Conservation (phyloP, 1,140 invertebrate species). For the Lepidurus apus region DNA sequence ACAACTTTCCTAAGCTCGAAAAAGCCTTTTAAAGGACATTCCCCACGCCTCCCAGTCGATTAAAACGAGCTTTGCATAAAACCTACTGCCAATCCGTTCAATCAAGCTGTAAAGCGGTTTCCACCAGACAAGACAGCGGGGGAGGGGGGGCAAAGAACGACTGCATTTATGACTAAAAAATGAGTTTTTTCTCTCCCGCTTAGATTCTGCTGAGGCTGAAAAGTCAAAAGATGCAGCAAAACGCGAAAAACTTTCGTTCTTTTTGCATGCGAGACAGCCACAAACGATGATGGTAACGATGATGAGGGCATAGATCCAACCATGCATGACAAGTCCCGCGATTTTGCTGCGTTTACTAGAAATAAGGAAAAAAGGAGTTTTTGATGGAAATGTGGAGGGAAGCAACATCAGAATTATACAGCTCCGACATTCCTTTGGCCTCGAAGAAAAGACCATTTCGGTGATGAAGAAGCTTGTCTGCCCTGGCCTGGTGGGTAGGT, state of each 20-base stretch:
- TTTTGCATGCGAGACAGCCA: neutral
- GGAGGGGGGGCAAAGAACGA: too few relatives aligned
- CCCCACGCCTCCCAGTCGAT: too few relatives aligned
- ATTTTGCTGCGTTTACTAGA: neutral
- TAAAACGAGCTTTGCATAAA: too few relatives aligned
- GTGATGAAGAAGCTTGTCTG: slow-evolving; percentile 15
- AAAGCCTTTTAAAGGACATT: too few relatives aligned
- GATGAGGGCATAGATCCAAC: neutral
- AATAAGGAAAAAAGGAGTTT: neutral
- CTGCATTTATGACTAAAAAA: neutral
- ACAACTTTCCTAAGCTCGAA: neutral
- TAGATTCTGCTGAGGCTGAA: neutral
- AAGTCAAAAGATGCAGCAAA: neutral
- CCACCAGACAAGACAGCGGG: too few relatives aligned
- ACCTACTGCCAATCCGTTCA: neutral
- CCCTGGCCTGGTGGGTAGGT: neutral
- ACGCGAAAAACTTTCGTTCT: neutral
- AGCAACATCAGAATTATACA: neutral
- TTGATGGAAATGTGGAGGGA: too few relatives aligned
- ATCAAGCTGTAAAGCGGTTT: slow-evolving; percentile 24
- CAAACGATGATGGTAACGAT: neutral
- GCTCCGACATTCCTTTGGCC: neutral
- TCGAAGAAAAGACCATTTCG: neutral
- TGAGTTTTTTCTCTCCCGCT: neutral
- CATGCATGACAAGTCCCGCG: neutral